A percentile compares a stretch with the other conserved stretches of the same genome.
phyloP scores from a whole-genome alignment of 2,113 vertebrate genomes.

The Pygathrix nemaeus region DNA sequence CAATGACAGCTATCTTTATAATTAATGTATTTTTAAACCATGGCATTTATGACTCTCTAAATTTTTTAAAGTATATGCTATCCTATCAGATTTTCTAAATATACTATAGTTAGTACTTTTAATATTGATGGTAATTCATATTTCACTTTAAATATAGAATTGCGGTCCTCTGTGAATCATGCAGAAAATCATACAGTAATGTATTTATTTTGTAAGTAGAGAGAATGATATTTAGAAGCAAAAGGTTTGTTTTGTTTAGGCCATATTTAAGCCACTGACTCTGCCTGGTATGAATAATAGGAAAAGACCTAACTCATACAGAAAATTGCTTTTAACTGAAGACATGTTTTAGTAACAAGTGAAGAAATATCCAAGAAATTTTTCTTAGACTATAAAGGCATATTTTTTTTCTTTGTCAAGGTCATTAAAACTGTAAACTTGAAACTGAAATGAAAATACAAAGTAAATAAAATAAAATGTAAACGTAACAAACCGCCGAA shows the following conservation, averaged over 20 bases:
- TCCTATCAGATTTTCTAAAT: background rate
- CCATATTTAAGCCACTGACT: background rate
- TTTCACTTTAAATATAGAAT: slow-evolving; percentile 17
- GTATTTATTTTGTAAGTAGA: slow-evolving; percentile 17
- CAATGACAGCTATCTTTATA: background rate
- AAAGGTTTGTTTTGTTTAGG: background rate
- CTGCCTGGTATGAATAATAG: background rate
- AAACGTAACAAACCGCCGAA: background rate
- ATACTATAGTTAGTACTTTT: background rate
- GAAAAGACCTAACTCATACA: background rate
- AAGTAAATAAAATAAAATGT: background rate
- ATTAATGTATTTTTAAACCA: slow-evolving; percentile 14
- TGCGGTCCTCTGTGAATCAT: background rate
- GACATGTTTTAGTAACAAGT: background rate
- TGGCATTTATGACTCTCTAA: background rate
- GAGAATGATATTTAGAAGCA: background rate
- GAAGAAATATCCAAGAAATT: slow-evolving; percentile 22
- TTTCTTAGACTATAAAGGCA: background rate
- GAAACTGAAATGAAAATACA: slow-evolving; percentile 8
- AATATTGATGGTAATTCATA: background rate
- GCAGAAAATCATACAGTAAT: background rate
- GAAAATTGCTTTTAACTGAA: background rate
- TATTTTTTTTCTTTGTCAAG: background rate
- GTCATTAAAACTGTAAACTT: background rate
- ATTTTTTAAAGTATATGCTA: background rate